phyloP scores from a whole-genome alignment of 2,797 vertebrate species.

The Cheirogaleus major region DNA sequence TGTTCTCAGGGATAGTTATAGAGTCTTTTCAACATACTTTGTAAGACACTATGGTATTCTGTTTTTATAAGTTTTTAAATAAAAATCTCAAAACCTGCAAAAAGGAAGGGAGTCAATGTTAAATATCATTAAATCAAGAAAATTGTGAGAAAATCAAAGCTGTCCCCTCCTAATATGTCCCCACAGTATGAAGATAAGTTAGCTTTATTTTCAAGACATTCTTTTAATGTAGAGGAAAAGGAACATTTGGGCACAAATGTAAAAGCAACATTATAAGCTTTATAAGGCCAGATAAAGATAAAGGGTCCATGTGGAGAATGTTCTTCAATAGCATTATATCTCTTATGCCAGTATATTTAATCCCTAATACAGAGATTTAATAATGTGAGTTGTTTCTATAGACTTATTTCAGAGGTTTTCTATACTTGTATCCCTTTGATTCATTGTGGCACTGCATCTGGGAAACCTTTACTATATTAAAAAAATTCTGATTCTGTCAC shows the following conservation, averaged over 20 bases:
- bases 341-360: background rate
- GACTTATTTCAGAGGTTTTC: background rate
- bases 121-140: background rate
- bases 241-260: background rate
- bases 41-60: background rate
- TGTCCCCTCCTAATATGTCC: background rate
- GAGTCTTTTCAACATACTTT: background rate
- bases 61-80: background rate
- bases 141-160: background rate
- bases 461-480: background rate
- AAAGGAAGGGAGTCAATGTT: background rate
- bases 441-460: background rate
- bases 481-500: background rate
- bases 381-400: background rate
- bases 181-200: background rate
- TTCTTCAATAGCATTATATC: background rate
- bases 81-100: background rate
- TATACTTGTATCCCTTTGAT: background rate
- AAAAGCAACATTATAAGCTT: background rate
- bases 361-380: background rate
- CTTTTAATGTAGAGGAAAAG: background rate
- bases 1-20: background rate
- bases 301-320: background rate
- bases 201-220: background rate
- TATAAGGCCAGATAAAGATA: background rate